Evolutionary conservation across 2,113 vertebrate species (phyloP).

Genomic region (Corythoichthys haematopterus): DNA sequence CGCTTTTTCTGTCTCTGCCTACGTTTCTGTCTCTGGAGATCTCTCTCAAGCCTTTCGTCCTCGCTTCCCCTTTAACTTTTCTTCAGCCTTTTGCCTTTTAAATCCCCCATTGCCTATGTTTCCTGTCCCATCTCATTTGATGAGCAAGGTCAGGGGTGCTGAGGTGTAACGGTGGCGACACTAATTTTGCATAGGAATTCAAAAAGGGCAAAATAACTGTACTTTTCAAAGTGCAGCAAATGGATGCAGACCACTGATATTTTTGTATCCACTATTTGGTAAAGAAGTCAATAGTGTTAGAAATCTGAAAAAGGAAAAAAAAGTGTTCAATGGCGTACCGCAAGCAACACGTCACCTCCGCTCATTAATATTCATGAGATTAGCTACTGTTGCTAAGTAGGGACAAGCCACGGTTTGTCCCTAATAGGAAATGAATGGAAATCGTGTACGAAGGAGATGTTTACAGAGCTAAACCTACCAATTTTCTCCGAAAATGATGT

Average conservation of each 20-base stretch:
- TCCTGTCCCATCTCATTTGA: slow-evolving; percentile 11
- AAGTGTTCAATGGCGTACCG: not conserved
- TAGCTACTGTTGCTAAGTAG: too few species aligned
- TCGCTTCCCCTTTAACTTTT: slow-evolving; percentile 41
- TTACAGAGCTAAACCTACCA: too few species aligned
- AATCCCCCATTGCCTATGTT: not conserved
- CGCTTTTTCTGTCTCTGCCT: slow-evolving; percentile 29
- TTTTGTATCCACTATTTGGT: not conserved
- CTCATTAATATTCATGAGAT: too few species aligned
- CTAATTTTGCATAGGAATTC: slow-evolving; percentile 2
- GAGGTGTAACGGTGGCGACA: slow-evolving; percentile 15
- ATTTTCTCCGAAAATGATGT: too few species aligned
- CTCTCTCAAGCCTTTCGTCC: slow-evolving; percentile 43
- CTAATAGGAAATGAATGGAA: too few species aligned
- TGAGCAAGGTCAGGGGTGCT: slow-evolving; percentile 10
- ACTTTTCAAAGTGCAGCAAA: not conserved
- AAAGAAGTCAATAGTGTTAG: too few species aligned
- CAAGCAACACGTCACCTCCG: too few species aligned
- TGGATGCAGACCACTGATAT: not conserved
- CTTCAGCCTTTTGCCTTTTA: slow-evolving; percentile 14
- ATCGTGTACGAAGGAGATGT: too few species aligned
- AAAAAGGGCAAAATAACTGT: not conserved
- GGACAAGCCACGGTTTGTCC: too few species aligned
- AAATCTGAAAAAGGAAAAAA: not conserved
- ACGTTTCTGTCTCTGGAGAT: slow-evolving; percentile 46